Conservation (phyloP, 2,888 invertebrate genomes). For the Leucozona laternaria region DNA sequence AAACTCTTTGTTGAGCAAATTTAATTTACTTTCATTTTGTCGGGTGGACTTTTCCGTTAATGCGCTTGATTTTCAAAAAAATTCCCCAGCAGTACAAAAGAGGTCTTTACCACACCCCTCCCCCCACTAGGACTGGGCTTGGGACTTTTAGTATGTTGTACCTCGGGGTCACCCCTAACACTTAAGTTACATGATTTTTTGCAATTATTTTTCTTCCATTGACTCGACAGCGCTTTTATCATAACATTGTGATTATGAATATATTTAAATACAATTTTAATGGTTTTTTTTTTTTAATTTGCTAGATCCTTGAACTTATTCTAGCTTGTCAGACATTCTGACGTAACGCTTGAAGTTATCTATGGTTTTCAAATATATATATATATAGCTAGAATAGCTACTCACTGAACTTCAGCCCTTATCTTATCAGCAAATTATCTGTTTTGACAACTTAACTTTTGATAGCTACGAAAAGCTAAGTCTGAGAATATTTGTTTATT, state of each 20-base stretch:
- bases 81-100: too few relatives aligned
- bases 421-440: constrained; percentile 9
- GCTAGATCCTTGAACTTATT: neutral
- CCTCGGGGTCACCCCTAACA: too few relatives aligned
- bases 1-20: too few relatives aligned
- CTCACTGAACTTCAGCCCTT: neutral
- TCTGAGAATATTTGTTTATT: neutral
- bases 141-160: too few relatives aligned
- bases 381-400: neutral
- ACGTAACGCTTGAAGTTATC: neutral
- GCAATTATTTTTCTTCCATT: too few relatives aligned
- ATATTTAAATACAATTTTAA: neutral
- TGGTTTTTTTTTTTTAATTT: neutral
- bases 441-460: neutral
- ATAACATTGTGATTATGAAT: neutral
- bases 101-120: too few relatives aligned
- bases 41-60: too few relatives aligned
- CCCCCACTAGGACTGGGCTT: too few relatives aligned
- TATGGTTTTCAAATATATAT: neutral
- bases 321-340: neutral
- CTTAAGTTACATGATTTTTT: too few relatives aligned
- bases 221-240: too few relatives aligned
- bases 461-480: neutral
- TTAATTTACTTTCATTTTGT: too few relatives aligned
- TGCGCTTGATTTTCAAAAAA: too few relatives aligned